These are phyloP conservation scores for Crenuchus spilurus DNA, from an alignment of 2,797 vertebrate species.

Conservation along the genomic window DNA sequence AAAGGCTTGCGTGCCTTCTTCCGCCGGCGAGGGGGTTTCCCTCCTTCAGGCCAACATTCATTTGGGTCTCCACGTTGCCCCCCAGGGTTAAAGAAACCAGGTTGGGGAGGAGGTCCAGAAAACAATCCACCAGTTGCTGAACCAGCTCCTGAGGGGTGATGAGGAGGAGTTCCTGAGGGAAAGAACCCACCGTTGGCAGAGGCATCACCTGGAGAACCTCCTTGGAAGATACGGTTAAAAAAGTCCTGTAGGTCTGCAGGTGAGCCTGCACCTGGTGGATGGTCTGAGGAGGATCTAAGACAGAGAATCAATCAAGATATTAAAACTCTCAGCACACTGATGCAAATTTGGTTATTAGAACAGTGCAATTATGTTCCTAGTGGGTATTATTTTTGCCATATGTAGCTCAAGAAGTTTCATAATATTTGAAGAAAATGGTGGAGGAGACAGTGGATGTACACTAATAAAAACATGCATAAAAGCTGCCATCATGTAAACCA, in stretches of 20 bases:
- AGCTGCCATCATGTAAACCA: no score
- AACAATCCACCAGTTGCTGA: constrained; percentile 69
- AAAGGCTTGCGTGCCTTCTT: constrained; percentile 93
- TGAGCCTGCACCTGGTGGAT: constrained; percentile 70
- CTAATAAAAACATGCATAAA: no score
- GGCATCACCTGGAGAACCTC: constrained; percentile 78
- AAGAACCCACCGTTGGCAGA: constrained; percentile 85
- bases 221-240: constrained; percentile 89
- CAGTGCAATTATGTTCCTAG: no score
- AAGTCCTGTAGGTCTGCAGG: constrained; percentile 89
- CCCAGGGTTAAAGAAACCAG: constrained; percentile 72
- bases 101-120: constrained; percentile 69
- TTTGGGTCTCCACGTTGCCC: constrained; percentile 68
- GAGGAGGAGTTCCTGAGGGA: constrained; percentile 64
- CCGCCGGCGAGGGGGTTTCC: constrained; percentile 76
- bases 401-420: no score
- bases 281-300: constrained; percentile 79
- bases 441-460: no score
- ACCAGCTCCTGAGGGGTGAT: constrained; percentile 62
- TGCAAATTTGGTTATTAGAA: no score
- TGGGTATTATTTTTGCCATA: no score
- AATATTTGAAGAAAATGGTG: no score
- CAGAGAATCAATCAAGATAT: no score
- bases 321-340: no score
- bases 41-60: constrained; percentile 73